Conservation (phyloP, 2,797 vertebrate species). For the Erethizon dorsatum region DNA sequence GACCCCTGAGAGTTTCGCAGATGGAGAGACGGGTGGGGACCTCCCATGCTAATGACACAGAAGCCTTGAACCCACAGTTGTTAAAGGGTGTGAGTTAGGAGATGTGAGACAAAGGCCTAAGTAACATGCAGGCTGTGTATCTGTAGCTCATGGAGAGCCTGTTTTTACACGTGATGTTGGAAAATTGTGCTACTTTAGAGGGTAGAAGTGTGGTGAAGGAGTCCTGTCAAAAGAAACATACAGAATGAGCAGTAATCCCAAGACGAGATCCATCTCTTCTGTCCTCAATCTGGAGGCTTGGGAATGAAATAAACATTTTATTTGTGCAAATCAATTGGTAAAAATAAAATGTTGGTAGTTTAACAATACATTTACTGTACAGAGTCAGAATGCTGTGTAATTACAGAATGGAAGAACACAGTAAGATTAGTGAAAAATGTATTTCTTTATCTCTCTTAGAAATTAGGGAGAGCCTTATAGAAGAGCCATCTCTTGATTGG, state of each 20-base stretch:
- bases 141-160: slow-evolving; percentile 20
- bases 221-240: background rate
- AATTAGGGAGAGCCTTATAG: background rate
- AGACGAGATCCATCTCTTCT: background rate
- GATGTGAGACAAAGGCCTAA: background rate
- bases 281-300: background rate
- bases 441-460: background rate
- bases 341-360: slow-evolving; percentile 8
- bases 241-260: background rate
- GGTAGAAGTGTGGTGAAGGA: background rate
- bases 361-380: background rate
- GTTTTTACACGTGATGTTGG: slow-evolving; percentile 23
- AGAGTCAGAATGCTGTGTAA: background rate
- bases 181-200: background rate
- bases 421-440: background rate
- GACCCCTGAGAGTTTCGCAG: slow-evolving; percentile 68
- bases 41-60: slow-evolving; percentile 9
- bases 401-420: background rate
- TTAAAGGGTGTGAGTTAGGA: slow-evolving; percentile 2
- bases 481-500: background rate
- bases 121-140: background rate
- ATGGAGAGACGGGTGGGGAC: slow-evolving; percentile 75
- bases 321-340: slow-evolving; percentile 10
- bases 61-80: slow-evolving; percentile 58
- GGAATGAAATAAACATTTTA: background rate